These are phyloP conservation scores for Chiridota heheva DNA, from an alignment of 35 echinoderm and acorn worm species.

Conservation along the genomic window DNA sequence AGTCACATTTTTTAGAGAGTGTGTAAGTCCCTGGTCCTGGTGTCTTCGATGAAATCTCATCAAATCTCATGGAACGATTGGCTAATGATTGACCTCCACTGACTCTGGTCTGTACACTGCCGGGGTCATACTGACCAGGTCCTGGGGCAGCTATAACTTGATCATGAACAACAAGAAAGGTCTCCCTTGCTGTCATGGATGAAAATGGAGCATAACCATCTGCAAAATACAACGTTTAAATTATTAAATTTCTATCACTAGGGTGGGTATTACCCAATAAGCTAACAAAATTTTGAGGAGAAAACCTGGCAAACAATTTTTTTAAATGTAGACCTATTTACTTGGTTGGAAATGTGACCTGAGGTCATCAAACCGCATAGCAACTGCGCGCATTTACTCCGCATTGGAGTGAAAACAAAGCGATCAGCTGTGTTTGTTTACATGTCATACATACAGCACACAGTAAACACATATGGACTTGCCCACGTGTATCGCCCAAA, in stretches of 20 bases:
- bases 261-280: neutral
- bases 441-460: no score
- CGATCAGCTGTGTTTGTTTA: no score
- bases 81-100: conserved; percentile 88
- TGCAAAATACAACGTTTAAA: conserved; percentile 26
- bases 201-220: conserved; percentile 98
- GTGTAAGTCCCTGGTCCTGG: conserved; percentile 92
- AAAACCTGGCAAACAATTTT: neutral
- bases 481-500: no score
- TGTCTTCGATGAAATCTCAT: conserved; percentile 55
- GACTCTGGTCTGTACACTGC: conserved; percentile 44
- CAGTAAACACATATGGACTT: no score
- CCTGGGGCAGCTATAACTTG: conserved; percentile 94
- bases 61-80: conserved; percentile 73
- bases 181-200: conserved; percentile 87
- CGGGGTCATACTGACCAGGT: conserved; percentile 93
- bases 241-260: neutral
- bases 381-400: no score
- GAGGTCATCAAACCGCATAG: no score
- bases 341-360: no score
- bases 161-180: conserved; percentile 88
- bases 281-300: neutral
- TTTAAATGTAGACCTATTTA: neutral
- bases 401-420: no score
- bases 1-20: conserved; percentile 84